Percentiles rank a stretch among this genome's conserved stretches.
Evolutionary conservation across 2,888 invertebrate species (phyloP).

Genomic region (Sericinus montela): DNA sequence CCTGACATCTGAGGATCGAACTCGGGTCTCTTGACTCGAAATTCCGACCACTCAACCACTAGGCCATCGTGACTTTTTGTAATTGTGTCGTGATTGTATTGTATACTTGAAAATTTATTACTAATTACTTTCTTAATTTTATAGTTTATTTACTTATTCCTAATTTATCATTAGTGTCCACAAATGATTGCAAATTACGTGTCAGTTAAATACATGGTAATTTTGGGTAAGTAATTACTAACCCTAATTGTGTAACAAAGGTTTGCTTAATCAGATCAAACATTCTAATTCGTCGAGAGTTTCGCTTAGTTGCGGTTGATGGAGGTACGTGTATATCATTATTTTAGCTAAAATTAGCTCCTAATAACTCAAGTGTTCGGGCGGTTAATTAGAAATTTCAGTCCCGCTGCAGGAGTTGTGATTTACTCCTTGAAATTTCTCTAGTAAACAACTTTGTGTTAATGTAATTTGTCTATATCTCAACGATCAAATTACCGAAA

Average conservation of each 20-base stretch:
- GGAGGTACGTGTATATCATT: constrained; percentile 18
- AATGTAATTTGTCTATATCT: constrained; percentile 15
- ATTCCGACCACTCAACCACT: too few species aligned
- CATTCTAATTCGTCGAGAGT: constrained; percentile 36
- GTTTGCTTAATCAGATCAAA: constrained; percentile 43
- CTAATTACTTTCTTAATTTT: neutral
- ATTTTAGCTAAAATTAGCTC: constrained; percentile 18
- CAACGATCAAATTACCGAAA: constrained; percentile 3
- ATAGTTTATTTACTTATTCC: too few species aligned
- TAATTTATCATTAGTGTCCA: too few species aligned
- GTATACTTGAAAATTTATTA: too few species aligned
- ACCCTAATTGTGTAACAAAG: constrained; percentile 30
- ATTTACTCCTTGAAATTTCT: constrained; percentile 22
- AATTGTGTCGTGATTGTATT: too few species aligned
- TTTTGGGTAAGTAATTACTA: constrained; percentile 14
- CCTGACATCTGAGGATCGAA: too few species aligned
- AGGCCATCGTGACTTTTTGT: too few species aligned
- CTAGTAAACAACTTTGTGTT: constrained; percentile 21
- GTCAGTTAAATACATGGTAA: constrained; percentile 9
- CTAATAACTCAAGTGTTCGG: constrained; percentile 19
- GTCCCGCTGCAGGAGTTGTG: constrained; percentile 27
- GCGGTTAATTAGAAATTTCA: constrained; percentile 20
- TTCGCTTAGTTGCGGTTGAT: constrained; percentile 18
- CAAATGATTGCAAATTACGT: constrained; percentile 1
- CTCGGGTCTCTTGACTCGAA: too few species aligned